phyloP scores from a whole-genome alignment of 1,140 invertebrate species.

The Oppia nitens region DNA sequence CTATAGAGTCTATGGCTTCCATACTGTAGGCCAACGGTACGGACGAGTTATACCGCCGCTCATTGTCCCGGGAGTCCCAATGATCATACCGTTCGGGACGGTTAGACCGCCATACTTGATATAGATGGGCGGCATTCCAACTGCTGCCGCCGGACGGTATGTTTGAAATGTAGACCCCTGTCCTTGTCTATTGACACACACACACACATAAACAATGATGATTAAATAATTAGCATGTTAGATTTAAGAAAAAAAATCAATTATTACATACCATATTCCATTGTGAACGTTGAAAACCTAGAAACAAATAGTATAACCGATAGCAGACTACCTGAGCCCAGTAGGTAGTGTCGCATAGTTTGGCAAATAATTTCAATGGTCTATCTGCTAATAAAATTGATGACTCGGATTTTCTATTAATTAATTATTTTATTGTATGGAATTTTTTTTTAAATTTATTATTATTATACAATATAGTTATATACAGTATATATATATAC shows the following conservation, averaged over 20 bases:
- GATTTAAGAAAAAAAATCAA: neutral
- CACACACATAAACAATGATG: conserved; percentile 5
- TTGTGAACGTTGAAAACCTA: conserved; percentile 1
- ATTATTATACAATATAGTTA: neutral
- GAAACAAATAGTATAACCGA: neutral
- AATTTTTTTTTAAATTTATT: neutral
- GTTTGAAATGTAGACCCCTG: neutral
- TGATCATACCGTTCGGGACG: neutral
- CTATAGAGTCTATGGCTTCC: conserved; percentile 2
- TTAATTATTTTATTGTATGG: neutral
- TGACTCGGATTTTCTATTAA: neutral
- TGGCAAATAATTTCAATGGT: neutral
- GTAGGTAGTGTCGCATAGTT: too few species aligned
- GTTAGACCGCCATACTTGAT: neutral
- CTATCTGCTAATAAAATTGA: neutral
- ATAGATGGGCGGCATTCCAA: conserved; percentile 2
- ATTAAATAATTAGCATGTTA: neutral
- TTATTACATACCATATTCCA: neutral
- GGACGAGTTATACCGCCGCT: neutral
- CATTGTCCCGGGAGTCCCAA: neutral
- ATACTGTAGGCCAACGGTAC: conserved; percentile 8
- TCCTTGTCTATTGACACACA: neutral
- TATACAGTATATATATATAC: neutral
- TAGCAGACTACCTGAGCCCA: neutral
- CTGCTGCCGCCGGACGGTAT: neutral